Base-by-base conservation (phyloP, 2,113 vertebrate species). In the Podocnemis expansa region DNA sequence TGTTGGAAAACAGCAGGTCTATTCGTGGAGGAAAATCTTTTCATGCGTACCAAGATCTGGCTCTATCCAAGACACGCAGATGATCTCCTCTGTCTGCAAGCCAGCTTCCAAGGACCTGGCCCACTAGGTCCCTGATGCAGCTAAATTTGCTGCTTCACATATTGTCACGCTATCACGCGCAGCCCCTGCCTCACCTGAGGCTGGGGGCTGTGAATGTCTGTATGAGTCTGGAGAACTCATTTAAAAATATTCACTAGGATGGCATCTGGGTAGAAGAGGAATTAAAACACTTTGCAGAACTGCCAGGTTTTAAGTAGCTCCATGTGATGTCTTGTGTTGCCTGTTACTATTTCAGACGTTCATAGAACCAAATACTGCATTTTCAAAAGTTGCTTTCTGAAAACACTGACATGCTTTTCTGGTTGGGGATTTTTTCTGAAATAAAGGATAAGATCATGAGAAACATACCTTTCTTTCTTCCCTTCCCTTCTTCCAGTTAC, bases 31-130 rank as follows among this genome's bases (percentile, higher is more conserved):
- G 76, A 90, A 80, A 19, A 56, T 82, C 7, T 6, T 16, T 2
- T 70, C 70, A 29, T 58, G 31, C 52, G 0, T 1, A 0, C 75
- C 34, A 27, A 41, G 14, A 31, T 90, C 58, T 80, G 19, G 1
- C 8, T 81, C 9, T 81, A 24, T 80, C 85, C 58, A 34, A 10
- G 0, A 10, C n/a, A 10, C 22, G 78, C 49, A 75, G 73, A 55
- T 82, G 56, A 4, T 41, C 2, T 0, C 85, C 93, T 14, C 54
- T 78, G 22, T 24, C 29, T 49, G 9, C 83, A 21, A 82, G 5
- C 34, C 5, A 5, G 14, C 38, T 89, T 5, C 24, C 80, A 0
- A n/a, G 22, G 41, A 11, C 19, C 21, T 41, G 38, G 67, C 38
- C 38, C 22, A 11, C n/a, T 73, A 73, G 21, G 9, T 73, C n/a